phyloP scores from a whole-genome alignment of 2,113 vertebrate species.

The Oryzias curvinotus region DNA sequence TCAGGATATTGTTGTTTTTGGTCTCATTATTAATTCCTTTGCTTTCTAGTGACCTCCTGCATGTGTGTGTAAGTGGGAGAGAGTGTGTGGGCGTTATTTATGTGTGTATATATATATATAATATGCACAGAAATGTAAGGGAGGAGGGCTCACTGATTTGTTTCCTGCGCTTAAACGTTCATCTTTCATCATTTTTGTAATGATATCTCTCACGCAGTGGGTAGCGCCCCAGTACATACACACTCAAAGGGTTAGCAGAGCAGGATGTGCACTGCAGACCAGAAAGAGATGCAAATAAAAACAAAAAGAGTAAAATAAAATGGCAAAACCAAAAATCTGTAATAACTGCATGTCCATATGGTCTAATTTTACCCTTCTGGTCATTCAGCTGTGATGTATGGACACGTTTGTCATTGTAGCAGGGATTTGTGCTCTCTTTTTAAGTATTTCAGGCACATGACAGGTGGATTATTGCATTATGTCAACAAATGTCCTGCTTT shows the following conservation, averaged over 20 bases:
- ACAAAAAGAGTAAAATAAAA: conserved; percentile 24
- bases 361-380: neutral
- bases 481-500: conserved; percentile 16
- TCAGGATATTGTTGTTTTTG: conserved; percentile 79
- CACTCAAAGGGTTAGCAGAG: conserved; percentile 40
- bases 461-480: conserved; percentile 30
- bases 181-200: conserved; percentile 26
- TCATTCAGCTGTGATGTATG: neutral
- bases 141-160: conserved; percentile 57
- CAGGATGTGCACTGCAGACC: conserved; percentile 50
- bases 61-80: neutral
- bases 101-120: neutral
- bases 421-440: conserved; percentile 3
- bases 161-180: conserved; percentile 36
- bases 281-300: conserved; percentile 26
- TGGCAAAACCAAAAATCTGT: conserved; percentile 2
- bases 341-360: conserved; percentile 5
- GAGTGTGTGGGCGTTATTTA: conserved; percentile 12
- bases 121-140: conserved; percentile 31
- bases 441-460: neutral
- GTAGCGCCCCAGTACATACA: conserved; percentile 9
- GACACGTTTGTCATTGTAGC: neutral
- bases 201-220: conserved; percentile 3
- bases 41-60: conserved; percentile 66
- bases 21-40: conserved; percentile 71